These are phyloP conservation scores for Xiphophorus maculatus DNA, from an alignment of 2,113 vertebrate genomes.

Conservation along the genomic window DNA sequence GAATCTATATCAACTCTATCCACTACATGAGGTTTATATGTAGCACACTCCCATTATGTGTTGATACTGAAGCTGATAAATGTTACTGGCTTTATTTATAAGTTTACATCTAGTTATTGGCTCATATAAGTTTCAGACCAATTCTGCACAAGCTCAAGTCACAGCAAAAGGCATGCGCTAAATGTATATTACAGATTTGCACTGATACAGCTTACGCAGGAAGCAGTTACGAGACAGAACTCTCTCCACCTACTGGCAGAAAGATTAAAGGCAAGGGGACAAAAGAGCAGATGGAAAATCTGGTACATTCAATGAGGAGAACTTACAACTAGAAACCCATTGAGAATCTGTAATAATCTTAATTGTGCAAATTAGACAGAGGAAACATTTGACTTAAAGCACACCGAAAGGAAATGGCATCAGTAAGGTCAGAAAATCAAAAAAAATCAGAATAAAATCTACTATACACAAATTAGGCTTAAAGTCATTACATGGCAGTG, in stretches of 20 bases:
- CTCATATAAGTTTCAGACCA: conserved; percentile 39
- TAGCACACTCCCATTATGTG: conserved; percentile 6
- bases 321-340: background rate
- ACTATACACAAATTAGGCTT: conserved; percentile 39
- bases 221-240: conserved; percentile 26
- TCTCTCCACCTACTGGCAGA: conserved; percentile 60
- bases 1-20: background rate
- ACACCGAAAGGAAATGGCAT: background rate
- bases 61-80: conserved; percentile 1
- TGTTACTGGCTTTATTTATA: conserved; percentile 28
- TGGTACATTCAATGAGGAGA: background rate
- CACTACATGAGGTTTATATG: conserved; percentile 8
- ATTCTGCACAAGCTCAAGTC: conserved; percentile 32
- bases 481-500: conserved; percentile 70
- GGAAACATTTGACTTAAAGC: background rate
- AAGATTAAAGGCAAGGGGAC: conserved; percentile 41
- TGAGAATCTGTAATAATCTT: background rate
- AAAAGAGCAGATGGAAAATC: conserved; percentile 16
- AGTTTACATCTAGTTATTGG: conserved; percentile 28
- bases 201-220: conserved; percentile 28
- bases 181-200: conserved; percentile 24
- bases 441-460: conserved; percentile 35
- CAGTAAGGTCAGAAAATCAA: conserved; percentile 9
- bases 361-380: background rate
- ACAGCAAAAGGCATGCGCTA: conserved; percentile 57